Base-by-base conservation (phyloP, 2,888 invertebrate genomes). In the Chironomus riparius region DNA sequence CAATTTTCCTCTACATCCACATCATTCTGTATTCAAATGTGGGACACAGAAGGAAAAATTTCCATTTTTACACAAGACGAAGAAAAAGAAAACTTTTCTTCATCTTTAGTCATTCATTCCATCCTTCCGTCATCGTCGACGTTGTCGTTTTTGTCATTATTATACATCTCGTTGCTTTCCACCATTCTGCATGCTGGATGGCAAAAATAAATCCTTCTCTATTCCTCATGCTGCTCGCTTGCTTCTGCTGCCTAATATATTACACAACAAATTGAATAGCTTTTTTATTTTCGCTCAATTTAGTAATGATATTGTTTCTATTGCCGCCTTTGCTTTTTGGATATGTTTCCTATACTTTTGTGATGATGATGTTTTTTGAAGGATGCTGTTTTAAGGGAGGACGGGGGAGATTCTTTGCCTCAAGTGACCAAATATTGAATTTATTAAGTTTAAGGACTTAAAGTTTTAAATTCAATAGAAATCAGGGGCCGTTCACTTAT, bases 241-340 rank as follows among this genome's bases (percentile, higher is more conserved):
- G 24, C 21, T 62, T 21, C 50, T 18, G 4, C 5, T 56, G 15
- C 24, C 38, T 61, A 73, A 73, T 62, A 62, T 47, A 73, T 73
- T 73, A 38, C 72, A 62, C 24, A 72, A 72, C 72, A 72, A 72
- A 72, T 62, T 72, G 72, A 72, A 73, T 47, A 62, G 72, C 28
- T 61, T 62, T 73, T 62, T 73, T 73, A 73, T 73, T 73, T 73
- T 28, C 72, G 61, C 72, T 73, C 72, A 73, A 73, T 73, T 62
- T 73, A 62, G 38, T 73, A 73, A 73, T 62, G 62, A 62, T 62
- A 73, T 62, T 62, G n/a, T 61, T 61, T 28, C 28, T n/a, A 7
- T 47, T 12, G 6, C 10, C 2, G 65, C 38, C 38, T 38, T 10
- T 38, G 38, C 10, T 38, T 38, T 28, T 38, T 38, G 7, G 38